A percentile compares a stretch with the other conserved stretches of the same genome.
Evolutionary conservation across 2,113 vertebrate species (phyloP).

Genomic region (Cyanoliseus patagonus): DNA sequence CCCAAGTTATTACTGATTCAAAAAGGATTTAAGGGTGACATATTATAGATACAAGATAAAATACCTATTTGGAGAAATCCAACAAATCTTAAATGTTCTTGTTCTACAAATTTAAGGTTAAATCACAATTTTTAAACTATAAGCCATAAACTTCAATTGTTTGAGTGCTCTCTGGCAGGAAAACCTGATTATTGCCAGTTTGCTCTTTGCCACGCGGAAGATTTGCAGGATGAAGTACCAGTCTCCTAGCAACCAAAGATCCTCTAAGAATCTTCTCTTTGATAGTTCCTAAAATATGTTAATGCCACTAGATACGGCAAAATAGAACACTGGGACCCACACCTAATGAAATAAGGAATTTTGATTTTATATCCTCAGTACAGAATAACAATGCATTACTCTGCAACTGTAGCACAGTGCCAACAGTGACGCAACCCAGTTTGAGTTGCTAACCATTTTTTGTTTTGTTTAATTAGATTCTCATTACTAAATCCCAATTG

Average conservation of each 20-base stretch:
- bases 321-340: conserved; percentile 22
- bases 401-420: not conserved
- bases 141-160: conserved; percentile 23
- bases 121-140: conserved; percentile 1
- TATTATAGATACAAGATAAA: not conserved
- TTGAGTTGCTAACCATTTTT: conserved; percentile 17
- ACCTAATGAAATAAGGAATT: conserved; percentile 24
- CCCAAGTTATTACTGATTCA: not conserved
- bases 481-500: not conserved
- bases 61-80: not conserved
- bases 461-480: conserved; percentile 30
- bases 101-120: not conserved
- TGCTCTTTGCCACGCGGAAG: conserved; percentile 47
- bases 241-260: conserved; percentile 74
- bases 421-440: not conserved
- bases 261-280: conserved; percentile 61
- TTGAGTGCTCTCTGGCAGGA: conserved; percentile 32
- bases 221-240: conserved; percentile 62
- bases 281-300: conserved; percentile 70
- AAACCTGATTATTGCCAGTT: conserved; percentile 54
- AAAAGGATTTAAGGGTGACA: not conserved
- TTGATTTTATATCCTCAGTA: not conserved
- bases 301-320: conserved; percentile 51
- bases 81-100: not conserved
- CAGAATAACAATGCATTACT: not conserved